These are phyloP conservation scores for Andricus grossulariae DNA, from an alignment of 1,140 invertebrate genomes.

Conservation along the genomic window DNA sequence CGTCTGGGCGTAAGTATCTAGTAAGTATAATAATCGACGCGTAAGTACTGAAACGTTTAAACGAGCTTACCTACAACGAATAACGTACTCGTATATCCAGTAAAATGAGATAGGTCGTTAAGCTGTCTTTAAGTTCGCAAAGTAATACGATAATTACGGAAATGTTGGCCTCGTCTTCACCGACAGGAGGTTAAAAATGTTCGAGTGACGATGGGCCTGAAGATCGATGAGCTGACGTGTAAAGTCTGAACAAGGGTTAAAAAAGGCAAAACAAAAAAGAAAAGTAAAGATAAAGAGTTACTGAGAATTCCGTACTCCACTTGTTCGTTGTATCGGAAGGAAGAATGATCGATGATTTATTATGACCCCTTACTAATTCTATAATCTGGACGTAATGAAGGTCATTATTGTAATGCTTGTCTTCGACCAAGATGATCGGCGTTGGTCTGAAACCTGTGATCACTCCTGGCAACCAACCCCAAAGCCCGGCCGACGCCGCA, in stretches of 20 bases:
- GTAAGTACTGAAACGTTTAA: neutral
- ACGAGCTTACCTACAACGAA: too few species aligned
- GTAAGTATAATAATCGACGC: constrained; percentile 19
- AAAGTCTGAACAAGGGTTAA: constrained; percentile 8
- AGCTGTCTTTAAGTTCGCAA: constrained; percentile 4
- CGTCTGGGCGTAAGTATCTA: neutral
- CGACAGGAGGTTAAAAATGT: constrained; percentile 2
- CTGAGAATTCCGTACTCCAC: neutral
- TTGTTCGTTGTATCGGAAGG: constrained; percentile 26
- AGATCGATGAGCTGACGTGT: constrained; percentile 34
- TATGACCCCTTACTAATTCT: constrained; percentile 67
- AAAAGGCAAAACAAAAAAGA: neutral
- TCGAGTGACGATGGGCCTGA: constrained; percentile 9
- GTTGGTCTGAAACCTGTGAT: constrained; percentile 60
- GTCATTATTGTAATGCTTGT: constrained; percentile 72
- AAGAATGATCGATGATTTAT: constrained; percentile 60
- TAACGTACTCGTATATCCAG: neutral
- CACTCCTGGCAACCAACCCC: constrained; percentile 54
- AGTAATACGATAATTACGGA: constrained; percentile 2
- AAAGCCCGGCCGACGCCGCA: constrained; percentile 39
- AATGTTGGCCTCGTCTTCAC: constrained; percentile 2
- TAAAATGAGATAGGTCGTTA: constrained; percentile 18
- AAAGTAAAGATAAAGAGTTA: neutral
- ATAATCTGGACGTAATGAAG: constrained; percentile 69
- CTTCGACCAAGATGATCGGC: constrained; percentile 64